A percentile compares a stretch with the other conserved stretches of the same genome.
These are phyloP conservation scores for Anguilla anguilla DNA, from an alignment of 2,797 vertebrate genomes.

Conservation along the genomic window DNA sequence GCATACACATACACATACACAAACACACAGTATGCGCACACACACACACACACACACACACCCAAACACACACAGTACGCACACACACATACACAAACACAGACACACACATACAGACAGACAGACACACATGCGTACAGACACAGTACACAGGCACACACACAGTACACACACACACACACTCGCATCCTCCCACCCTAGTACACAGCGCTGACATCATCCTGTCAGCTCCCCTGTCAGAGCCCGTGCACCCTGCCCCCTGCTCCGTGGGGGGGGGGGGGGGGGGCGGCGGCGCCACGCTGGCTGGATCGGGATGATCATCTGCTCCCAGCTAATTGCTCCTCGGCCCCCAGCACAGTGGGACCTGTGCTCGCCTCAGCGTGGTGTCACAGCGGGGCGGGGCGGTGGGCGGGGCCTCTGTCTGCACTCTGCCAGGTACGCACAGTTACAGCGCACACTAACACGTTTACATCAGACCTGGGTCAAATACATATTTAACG, in stretches of 20 bases:
- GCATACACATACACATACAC: slow-evolving; percentile 42
- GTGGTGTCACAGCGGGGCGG: slow-evolving; percentile 40
- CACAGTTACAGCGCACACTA: background rate
- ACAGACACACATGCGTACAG: slow-evolving; percentile 45
- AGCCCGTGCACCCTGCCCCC: slow-evolving; percentile 73
- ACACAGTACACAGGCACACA: slow-evolving; percentile 60
- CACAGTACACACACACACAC: slow-evolving; percentile 47
- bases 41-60: slow-evolving; percentile 54
- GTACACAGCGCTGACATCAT: slow-evolving; percentile 80
- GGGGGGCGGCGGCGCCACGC: slow-evolving; percentile 71
- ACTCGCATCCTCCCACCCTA: slow-evolving; percentile 62
- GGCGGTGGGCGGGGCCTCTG: slow-evolving; percentile 16
- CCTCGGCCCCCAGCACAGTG: slow-evolving; percentile 64
- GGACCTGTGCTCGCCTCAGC: slow-evolving; percentile 51
- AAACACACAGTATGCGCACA: slow-evolving; percentile 33
- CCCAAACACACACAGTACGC: slow-evolving; percentile 63
- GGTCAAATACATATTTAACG: background rate
- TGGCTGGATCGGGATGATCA: slow-evolving; percentile 71
- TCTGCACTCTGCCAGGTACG: slow-evolving; percentile 6
- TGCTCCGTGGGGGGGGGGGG: slow-evolving; percentile 62
- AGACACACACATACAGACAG: too few species aligned
- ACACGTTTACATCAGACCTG: too few species aligned
- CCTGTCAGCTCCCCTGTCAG: slow-evolving; percentile 71
- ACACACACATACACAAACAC: too few species aligned
- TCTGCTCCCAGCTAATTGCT: slow-evolving; percentile 79